A percentile compares a stretch with the other conserved stretches of the same genome.
Evolutionary conservation across 2,797 vertebrate species (phyloP).

Genomic region (Takifugu rubripes): DNA sequence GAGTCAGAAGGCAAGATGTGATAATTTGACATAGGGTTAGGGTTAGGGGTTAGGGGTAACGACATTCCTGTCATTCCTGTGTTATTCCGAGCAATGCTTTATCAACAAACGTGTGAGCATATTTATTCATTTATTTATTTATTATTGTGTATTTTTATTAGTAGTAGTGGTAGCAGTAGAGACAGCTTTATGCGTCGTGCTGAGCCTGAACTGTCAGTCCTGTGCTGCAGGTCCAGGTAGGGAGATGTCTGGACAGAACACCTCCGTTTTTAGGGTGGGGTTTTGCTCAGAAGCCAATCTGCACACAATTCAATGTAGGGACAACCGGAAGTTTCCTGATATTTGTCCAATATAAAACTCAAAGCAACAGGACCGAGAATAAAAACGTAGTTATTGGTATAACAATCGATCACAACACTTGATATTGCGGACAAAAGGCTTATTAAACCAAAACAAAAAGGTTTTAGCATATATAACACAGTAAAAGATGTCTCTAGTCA

Average conservation of each 20-base stretch:
- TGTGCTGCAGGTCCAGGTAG: conserved; percentile 24
- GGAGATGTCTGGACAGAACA: conserved; percentile 41
- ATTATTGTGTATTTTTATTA: too few species aligned
- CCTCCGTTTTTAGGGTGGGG: conserved; percentile 63
- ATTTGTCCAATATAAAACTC: conserved; percentile 43
- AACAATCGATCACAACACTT: neutral
- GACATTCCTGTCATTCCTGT: too few species aligned
- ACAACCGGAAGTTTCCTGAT: rapidly evolving
- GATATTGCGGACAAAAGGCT: too few species aligned
- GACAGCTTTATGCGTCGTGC: neutral
- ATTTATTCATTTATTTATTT: too few species aligned
- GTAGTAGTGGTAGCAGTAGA: too few species aligned
- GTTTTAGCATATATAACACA: too few species aligned
- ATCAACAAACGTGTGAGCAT: too few species aligned
- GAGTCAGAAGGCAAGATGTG: too few species aligned
- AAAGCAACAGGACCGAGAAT: neutral
- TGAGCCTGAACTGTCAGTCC: conserved; percentile 5
- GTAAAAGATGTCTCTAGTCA: too few species aligned
- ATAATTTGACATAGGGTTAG: neutral
- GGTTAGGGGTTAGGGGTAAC: too few species aligned
- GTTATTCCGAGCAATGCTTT: too few species aligned
- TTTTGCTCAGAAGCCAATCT: conserved; percentile 23
- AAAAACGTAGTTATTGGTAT: neutral
- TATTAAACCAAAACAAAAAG: too few species aligned
- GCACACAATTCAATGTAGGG: neutral